Evolutionary conservation across 1,140 invertebrate species (phyloP).

Genomic region (Micrasema minimum): DNA sequence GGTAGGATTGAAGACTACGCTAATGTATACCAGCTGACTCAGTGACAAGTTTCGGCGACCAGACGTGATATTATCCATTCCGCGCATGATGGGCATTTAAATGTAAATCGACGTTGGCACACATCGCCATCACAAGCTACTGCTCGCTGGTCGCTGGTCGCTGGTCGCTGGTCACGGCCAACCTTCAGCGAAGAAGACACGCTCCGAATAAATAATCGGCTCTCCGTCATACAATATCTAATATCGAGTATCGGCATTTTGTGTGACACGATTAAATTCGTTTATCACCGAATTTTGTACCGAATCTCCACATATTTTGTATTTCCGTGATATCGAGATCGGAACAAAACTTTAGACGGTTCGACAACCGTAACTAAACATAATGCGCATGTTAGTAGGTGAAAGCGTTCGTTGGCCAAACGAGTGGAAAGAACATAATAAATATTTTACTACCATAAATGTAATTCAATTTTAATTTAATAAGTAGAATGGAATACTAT

Average conservation of each 20-base stretch:
- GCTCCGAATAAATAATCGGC: slow-evolving; percentile 25
- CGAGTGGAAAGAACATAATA: too few relatives aligned
- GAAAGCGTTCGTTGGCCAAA: too few relatives aligned
- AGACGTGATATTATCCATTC: slow-evolving; percentile 19
- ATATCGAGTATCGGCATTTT: slow-evolving; percentile 10
- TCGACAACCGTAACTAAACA: too few relatives aligned
- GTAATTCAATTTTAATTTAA: too few relatives aligned
- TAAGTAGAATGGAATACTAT: too few relatives aligned
- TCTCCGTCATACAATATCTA: slow-evolving; percentile 17
- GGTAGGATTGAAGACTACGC: neutral
- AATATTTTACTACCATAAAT: too few relatives aligned
- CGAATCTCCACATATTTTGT: too few relatives aligned
- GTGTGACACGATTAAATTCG: slow-evolving; percentile 10
- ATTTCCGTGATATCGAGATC: too few relatives aligned
- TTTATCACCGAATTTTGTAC: neutral
- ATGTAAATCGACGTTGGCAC: slow-evolving; percentile 30
- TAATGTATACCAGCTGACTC: neutral
- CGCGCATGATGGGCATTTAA: slow-evolving; percentile 13
- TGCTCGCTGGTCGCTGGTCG: too few relatives aligned
- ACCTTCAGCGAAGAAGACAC: slow-evolving; percentile 24
- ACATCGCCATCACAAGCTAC: neutral
- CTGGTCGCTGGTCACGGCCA: slow-evolving; percentile 12
- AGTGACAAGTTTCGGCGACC: neutral
- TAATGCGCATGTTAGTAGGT: too few relatives aligned
- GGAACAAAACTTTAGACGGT: too few relatives aligned